phyloP scores from a whole-genome alignment of 2,113 vertebrate genomes.

The Carassius auratus region DNA sequence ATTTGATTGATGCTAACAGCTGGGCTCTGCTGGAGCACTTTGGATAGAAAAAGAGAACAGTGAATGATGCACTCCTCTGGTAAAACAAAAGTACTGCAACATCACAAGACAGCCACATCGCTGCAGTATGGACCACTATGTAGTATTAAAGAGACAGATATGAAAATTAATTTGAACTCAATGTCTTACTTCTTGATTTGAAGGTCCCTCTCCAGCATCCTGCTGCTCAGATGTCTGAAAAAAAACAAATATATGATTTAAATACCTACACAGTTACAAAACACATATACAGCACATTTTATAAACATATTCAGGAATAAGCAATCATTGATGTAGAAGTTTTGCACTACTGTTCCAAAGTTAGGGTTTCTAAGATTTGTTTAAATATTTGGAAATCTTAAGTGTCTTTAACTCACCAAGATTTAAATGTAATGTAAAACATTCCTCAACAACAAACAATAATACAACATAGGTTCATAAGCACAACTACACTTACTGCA shows the following conservation, averaged over 20 bases:
- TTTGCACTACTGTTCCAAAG: background rate
- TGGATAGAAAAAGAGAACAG: slow-evolving; percentile 30
- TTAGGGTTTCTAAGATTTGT: too few relatives aligned
- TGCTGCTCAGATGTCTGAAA: slow-evolving; percentile 21
- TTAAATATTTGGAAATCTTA: too few relatives aligned
- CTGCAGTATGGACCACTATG: background rate
- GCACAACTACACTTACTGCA: slow-evolving; percentile 68
- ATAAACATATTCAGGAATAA: background rate
- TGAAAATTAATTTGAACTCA: background rate
- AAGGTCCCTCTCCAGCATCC: slow-evolving; percentile 64
- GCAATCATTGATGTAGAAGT: background rate
- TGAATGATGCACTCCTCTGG: background rate
- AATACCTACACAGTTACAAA: background rate
- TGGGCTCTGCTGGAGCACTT: slow-evolving; percentile 83
- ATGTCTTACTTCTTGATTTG: slow-evolving; percentile 65
- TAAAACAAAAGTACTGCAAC: background rate
- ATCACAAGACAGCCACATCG: background rate
- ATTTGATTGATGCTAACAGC: too few relatives aligned
- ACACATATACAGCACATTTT: background rate
- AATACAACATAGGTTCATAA: background rate
- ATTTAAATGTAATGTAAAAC: too few relatives aligned
- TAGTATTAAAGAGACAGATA: background rate
- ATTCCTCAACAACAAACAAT: background rate
- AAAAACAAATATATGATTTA: background rate
- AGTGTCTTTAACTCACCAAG: too few relatives aligned